phyloP scores from a whole-genome alignment of 1,140 invertebrate species.

The Drosophila orosa region DNA sequence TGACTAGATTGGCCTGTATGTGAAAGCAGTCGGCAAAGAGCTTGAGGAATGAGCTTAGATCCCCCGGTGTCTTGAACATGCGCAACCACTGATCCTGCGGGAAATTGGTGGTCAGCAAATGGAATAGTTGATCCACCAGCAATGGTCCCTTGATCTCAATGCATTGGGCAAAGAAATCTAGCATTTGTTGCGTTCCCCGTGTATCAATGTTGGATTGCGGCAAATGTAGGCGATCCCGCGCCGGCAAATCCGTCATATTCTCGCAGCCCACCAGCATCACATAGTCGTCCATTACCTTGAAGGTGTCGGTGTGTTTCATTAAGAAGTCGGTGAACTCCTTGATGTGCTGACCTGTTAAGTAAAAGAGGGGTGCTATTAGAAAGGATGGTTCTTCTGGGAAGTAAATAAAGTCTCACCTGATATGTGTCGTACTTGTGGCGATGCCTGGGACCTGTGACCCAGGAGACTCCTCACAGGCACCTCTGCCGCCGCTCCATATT shows the following conservation, averaged over 20 bases:
- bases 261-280: conserved; percentile 87
- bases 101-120: conserved; percentile 91
- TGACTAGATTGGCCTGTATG: conserved; percentile 95
- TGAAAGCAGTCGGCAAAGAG: conserved; percentile 95
- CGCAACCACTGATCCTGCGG: conserved; percentile 91
- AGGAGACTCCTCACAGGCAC: conserved; percentile 96
- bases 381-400: not conserved
- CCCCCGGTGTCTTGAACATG: conserved; percentile 94
- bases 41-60: conserved; percentile 94
- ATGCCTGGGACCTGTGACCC: conserved; percentile 96
- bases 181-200: conserved; percentile 89
- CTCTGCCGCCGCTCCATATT: conserved; percentile 95
- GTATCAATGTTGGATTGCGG: conserved; percentile 92
- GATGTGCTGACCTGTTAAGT: conserved; percentile 91
- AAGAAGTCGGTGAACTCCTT: conserved; percentile 97
- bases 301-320: conserved; percentile 92
- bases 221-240: conserved; percentile 86
- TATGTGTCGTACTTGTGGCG: conserved; percentile 97
- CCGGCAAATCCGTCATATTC: conserved; percentile 86
- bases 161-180: conserved; percentile 91
- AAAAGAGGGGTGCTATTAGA: not conserved
- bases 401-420: conserved; percentile 85
- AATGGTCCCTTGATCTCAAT: conserved; percentile 91
- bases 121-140: conserved; percentile 93
- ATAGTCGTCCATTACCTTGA: conserved; percentile 95